Conservation (phyloP, 2,113 vertebrate genomes). For the Tupaia tana region DNA sequence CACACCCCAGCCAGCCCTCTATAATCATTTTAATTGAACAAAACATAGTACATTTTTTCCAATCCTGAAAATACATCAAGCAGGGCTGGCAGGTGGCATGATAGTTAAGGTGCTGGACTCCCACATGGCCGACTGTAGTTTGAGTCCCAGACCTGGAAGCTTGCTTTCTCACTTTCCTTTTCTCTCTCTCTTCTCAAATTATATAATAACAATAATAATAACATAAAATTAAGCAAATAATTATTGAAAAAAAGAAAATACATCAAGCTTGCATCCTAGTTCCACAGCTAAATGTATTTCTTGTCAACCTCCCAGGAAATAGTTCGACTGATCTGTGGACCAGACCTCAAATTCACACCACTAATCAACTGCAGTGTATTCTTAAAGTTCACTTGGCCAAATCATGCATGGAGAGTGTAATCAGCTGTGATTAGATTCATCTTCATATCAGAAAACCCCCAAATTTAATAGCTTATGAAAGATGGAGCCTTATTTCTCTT, state of each 20-base stretch:
- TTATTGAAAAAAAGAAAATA: neutral
- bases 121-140: too few relatives aligned
- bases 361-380: neutral
- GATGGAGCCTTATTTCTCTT: neutral
- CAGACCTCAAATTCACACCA: neutral
- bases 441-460: neutral
- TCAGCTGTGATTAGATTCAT: neutral
- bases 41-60: neutral
- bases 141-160: too few relatives aligned
- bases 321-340: neutral
- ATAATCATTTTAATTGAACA: neutral
- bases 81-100: too few relatives aligned
- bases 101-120: too few relatives aligned
- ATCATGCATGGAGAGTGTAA: neutral
- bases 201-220: too few relatives aligned
- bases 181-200: too few relatives aligned
- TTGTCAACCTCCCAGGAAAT: neutral
- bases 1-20: neutral
- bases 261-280: neutral
- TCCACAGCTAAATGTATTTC: constrained; percentile 21
- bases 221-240: too few relatives aligned
- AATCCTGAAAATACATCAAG: neutral
- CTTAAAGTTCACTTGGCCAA: neutral
- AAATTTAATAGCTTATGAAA: neutral
- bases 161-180: too few relatives aligned